These are phyloP conservation scores for Physocephala rufipes DNA, from an alignment of 2,888 invertebrate species.

Conservation along the genomic window DNA sequence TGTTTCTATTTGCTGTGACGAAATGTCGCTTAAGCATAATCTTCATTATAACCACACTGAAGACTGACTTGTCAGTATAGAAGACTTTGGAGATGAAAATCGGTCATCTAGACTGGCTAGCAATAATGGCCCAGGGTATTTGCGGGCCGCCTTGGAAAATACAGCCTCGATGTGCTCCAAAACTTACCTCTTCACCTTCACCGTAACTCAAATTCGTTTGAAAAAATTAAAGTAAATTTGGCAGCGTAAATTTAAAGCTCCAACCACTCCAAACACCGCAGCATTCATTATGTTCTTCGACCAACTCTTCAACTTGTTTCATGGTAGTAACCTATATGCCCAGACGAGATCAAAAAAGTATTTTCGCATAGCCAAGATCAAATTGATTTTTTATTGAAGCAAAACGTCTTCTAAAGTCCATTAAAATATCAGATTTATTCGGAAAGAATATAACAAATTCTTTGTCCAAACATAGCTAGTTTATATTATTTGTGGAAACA, in stretches of 20 bases:
- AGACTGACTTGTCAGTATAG: too few relatives aligned
- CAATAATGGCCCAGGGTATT: too few relatives aligned
- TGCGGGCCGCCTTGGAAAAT: too few relatives aligned
- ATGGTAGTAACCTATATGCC: neutral
- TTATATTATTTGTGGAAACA: neutral
- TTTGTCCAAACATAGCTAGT: constrained; percentile 5
- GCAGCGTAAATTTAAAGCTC: neutral
- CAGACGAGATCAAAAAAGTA: neutral
- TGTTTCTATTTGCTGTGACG: too few relatives aligned
- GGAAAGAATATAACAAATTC: too few relatives aligned
- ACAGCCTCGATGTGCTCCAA: constrained; percentile 2
- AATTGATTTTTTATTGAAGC: constrained; percentile 7
- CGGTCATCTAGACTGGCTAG: too few relatives aligned
- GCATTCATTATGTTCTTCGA: constrained; percentile 8
- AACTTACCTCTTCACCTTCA: neutral
- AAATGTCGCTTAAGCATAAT: too few relatives aligned
- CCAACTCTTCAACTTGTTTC: constrained; percentile 16
- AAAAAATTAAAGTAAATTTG: constrained; percentile 7
- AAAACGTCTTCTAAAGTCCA: neutral
- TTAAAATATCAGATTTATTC: neutral
- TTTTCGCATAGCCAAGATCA: neutral
- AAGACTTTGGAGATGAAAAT: too few relatives aligned
- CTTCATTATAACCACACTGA: too few relatives aligned
- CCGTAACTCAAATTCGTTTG: neutral
- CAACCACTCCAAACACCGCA: neutral